Evolutionary conservation across 2,888 invertebrate genomes (phyloP), one percentile per base, ranked within the genome.

Genomic region (Pseudanteris insignis): DNA sequence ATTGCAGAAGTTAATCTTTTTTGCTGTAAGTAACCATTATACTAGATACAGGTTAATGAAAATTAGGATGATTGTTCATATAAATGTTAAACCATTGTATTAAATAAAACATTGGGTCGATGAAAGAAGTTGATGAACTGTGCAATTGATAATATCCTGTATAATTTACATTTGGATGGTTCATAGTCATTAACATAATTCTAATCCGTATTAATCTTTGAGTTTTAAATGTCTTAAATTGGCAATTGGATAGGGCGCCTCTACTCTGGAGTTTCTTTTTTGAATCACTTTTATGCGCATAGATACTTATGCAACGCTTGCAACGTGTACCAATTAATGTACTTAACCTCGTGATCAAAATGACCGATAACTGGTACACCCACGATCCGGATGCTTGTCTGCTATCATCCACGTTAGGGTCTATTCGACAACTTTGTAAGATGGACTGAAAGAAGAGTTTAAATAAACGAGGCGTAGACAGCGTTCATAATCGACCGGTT

Each of bases 331-430:
- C 70, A 77, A 76, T 77, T 77, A 76, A 70, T 66, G 71, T 67
- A 73, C 65, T 73, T 73, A 71, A 76, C 76, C 74, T 64, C 68
- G 65, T 58, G 63, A 65, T 69, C 65, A 64, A 67, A 63, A 65
- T 60, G 67, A 64, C 65, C 73, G 71, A 74, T 70, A 67, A 54
- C 40, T 58, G 55, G 48, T 61, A 69, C 71, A 71, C 70, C 73
- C 73, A 73, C 75, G 67, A 71, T 69, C 68, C 70, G 69, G 67
- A 68, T 67, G 68, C 67, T 66, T 70, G 70, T 71, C 70, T 69
- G 59, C 65, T 51, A 41, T 60, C 54, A 47, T 50, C 61, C 50
- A 38, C 48, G 53, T 63, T 53, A 58, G 46, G 53, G 41, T 48
- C 53, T 57, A 57, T 63, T 63, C 58, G 58, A 57, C 63, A 53